Conservation (phyloP, 2,888 invertebrate species). For the Parochlus steinenii region DNA sequence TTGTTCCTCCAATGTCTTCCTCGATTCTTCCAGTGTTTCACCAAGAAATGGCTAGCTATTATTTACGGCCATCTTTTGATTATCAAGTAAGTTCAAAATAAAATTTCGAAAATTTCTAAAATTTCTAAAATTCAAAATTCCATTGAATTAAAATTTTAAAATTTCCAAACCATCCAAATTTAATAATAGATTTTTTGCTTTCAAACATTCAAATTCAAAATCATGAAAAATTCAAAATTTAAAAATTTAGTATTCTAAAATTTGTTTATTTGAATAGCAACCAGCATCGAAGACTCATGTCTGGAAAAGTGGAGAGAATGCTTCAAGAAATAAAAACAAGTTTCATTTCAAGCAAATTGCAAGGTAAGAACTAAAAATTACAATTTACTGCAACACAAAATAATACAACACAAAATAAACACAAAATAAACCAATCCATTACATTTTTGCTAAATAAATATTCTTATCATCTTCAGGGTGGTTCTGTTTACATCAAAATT, state of each 20-base stretch:
- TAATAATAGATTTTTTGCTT: constrained; percentile 9
- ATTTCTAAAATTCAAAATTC: no score
- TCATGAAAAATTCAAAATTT: no score
- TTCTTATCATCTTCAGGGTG: constrained; percentile 39
- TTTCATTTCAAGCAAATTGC: constrained; percentile 95
- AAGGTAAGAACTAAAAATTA: no score
- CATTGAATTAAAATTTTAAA: no score
- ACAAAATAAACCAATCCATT: neutral
- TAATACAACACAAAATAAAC: no score
- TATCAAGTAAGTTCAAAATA: no score
- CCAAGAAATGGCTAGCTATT: constrained; percentile 80
- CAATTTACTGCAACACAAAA: no score
- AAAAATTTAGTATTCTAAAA: no score
- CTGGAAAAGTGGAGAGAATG: constrained; percentile 70
- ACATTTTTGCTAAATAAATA: constrained; percentile 13
- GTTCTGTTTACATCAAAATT: constrained; percentile 94
- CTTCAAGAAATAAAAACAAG: constrained; percentile 56
- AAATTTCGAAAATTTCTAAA: no score
- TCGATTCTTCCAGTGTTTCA: constrained; percentile 68
- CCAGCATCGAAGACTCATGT: constrained; percentile 87
- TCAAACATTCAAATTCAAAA: no score
- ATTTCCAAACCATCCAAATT: no score
- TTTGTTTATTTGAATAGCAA: constrained; percentile 42
- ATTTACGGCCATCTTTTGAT: constrained; percentile 76
- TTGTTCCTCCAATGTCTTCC: constrained; percentile 53